These are phyloP conservation scores for Sogatella furcifera DNA, from an alignment of 1,140 invertebrate genomes.

Conservation along the genomic window DNA sequence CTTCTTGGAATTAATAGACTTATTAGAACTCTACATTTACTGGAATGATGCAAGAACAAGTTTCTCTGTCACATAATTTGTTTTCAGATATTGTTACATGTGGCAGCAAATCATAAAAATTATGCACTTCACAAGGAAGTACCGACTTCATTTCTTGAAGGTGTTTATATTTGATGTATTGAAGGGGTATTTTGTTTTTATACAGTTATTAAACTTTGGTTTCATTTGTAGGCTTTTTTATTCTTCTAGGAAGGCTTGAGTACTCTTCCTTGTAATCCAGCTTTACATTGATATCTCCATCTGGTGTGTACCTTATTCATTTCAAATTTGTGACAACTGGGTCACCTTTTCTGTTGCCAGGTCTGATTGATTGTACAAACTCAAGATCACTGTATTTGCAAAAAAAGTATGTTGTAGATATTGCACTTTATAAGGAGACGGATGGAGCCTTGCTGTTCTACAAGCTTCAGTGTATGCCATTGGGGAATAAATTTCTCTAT, in stretches of 20 bases:
- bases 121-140: slow-evolving; percentile 4
- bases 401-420: slow-evolving; percentile 16
- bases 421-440: slow-evolving; percentile 13
- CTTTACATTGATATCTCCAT: slow-evolving; percentile 16
- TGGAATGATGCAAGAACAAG: too few species aligned
- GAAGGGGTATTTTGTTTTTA: too few species aligned
- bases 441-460: slow-evolving; percentile 6
- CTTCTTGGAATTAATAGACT: too few species aligned
- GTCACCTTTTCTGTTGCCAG: slow-evolving; percentile 14
- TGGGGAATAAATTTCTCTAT: slow-evolving; percentile 16
- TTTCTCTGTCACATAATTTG: too few species aligned
- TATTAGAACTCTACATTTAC: too few species aligned
- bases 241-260: background rate
- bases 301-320: slow-evolving; percentile 13
- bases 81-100: too few species aligned
- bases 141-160: slow-evolving; percentile 10
- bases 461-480: slow-evolving; percentile 16
- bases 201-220: too few species aligned
- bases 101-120: slow-evolving; percentile 10
- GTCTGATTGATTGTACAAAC: slow-evolving; percentile 12
- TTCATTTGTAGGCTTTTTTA: too few species aligned
- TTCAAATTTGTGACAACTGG: slow-evolving; percentile 17
- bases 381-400: slow-evolving; percentile 7
- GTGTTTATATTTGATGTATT: slow-evolving; percentile 13
- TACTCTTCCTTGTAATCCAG: slow-evolving; percentile 12